Base-by-base conservation (phyloP, 1,140 invertebrate species). In the Steinernema khuongi region DNA sequence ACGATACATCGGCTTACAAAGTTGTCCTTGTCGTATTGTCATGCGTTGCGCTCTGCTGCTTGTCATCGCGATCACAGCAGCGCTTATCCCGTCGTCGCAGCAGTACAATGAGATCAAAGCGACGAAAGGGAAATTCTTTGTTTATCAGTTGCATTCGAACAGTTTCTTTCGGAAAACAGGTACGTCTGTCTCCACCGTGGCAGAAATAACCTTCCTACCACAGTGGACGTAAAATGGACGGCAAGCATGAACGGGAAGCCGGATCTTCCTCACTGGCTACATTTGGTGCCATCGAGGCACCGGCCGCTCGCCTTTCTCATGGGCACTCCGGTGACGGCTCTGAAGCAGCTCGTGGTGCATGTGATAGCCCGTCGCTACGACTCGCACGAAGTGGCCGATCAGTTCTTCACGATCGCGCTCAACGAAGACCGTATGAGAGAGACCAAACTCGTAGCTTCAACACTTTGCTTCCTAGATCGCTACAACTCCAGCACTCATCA, bases 141-240 rank as follows among this genome's bases (percentile, higher is more conserved):
- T 76, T 29, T 76, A 83, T 44, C 83, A 80, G 72, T 75, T 83
- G 0, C 81, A 83, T 75, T 83, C 81, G 19, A 83, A 79, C 1
- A 76, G 79, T 32, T 80, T 83, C 60, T 83, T 85, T 28, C 66
- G 74, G 14, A 73, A 85, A 33, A 81, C 81, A 70, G 81, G 81
- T 85, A 68, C 26, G 17, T 66, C 18, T 78, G 31, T 4, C 29
- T 30, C 26, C 71, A 29, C 0, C 14, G 74, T 44, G 7, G 50
- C 31, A 14, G 0, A 32, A 28, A 26, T 69, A 66, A 18, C 28
- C 19, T 43, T n/a, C n/a, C 67, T 7, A 77, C 31, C 29, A 19
- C 41, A 83, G 81, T 83, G n/a, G 76, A 84, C 50, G 81, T 83
- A n/a, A 83, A 85, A 78, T 83, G 81, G 81, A 72, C 79, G 43